Base-by-base conservation (phyloP, 2,113 vertebrate genomes). In the Pholis gunnellus region DNA sequence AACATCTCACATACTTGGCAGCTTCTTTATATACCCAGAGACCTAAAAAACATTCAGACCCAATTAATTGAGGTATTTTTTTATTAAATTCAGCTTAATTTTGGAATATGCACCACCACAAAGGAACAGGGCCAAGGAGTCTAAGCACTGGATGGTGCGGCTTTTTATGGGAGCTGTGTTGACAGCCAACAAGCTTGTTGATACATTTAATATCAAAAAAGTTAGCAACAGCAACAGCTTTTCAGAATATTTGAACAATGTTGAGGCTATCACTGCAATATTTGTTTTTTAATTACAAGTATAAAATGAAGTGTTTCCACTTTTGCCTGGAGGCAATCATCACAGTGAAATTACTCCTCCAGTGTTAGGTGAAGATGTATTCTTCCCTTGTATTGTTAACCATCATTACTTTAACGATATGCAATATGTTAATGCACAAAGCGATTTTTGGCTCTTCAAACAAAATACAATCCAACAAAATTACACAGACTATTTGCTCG, bases 91-190 rank as follows among this genome's bases (percentile, higher is more conserved):
- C 14, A 56, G 40, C 40, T 60, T 31, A n/a, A 44, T 29, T 57
- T 66, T 42, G 34, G 17, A 75, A 64, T 52, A 27, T 38, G 5
- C 1, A 38, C 13, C 44, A 27, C 20, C 42, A 81, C 83, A 83
- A 85, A 72, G 87, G 90, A 88, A 89, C 82, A 87, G 88, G 91
- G 79, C 78, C 85, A 83, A 84, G 83, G 72, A 87, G 93, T 92
- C 87, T 74, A 67, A 88, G 94, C 89, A 72, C 89, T 91, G 90
- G 88, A 92, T 93, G 91, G 83, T 64, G 90, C 93, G 92, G 93
- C 93, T 95, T 94, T 91, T 91, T 89, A 90, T 88, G 80, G 90
- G 90, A 94, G 72, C 70, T 82, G 77, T 85, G 88, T 77, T 89
- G 88, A 89, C 88, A 90, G 89, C 86, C 91, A 90, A 72, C 79